A percentile compares a stretch with the other conserved stretches of the same genome.
These are phyloP conservation scores for Rhyacichthys aspro DNA, from an alignment of 2,797 vertebrate species.

Conservation along the genomic window DNA sequence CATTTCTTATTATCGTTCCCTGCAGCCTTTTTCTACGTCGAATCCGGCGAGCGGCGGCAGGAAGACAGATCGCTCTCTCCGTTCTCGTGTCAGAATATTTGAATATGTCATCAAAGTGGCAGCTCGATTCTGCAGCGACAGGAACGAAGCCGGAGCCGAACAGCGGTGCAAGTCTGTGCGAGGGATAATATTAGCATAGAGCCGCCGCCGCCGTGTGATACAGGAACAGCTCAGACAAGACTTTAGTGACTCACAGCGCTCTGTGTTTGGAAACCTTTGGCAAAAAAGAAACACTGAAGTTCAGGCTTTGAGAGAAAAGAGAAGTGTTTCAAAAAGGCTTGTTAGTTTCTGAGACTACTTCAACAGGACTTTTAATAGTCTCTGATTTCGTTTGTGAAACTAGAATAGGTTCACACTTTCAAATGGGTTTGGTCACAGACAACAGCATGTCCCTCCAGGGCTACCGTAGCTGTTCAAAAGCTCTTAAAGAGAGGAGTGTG, in stretches of 20 bases:
- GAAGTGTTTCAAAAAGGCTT: not conserved
- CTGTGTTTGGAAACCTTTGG: constrained; percentile 41
- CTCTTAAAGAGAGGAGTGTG: too few relatives aligned
- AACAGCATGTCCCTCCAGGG: too few relatives aligned
- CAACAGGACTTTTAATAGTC: not conserved
- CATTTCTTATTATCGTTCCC: constrained; percentile 54
- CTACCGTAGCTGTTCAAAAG: too few relatives aligned
- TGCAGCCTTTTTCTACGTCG: constrained; percentile 44
- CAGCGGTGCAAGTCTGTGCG: constrained; percentile 44
- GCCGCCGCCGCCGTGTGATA: constrained; percentile 27
- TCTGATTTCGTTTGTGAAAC: too few relatives aligned
- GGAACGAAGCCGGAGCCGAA: constrained; percentile 40
- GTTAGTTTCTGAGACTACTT: constrained; percentile 22
- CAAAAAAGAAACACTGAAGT: constrained; percentile 32
- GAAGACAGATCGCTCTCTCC: constrained; percentile 51
- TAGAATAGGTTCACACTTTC: too few relatives aligned
- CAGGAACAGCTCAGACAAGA: constrained; percentile 29
- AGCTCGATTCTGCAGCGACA: constrained; percentile 44
- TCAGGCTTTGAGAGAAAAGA: not conserved
- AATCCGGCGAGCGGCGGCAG: constrained; percentile 35
- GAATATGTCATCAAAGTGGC: constrained; percentile 58
- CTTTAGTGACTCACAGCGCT: constrained; percentile 41
- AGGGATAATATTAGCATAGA: constrained; percentile 47
- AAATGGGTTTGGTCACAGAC: too few relatives aligned
- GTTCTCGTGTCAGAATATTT: constrained; percentile 49